Base-by-base conservation (phyloP, 2,797 vertebrate species). In the Onychomys torridus region DNA sequence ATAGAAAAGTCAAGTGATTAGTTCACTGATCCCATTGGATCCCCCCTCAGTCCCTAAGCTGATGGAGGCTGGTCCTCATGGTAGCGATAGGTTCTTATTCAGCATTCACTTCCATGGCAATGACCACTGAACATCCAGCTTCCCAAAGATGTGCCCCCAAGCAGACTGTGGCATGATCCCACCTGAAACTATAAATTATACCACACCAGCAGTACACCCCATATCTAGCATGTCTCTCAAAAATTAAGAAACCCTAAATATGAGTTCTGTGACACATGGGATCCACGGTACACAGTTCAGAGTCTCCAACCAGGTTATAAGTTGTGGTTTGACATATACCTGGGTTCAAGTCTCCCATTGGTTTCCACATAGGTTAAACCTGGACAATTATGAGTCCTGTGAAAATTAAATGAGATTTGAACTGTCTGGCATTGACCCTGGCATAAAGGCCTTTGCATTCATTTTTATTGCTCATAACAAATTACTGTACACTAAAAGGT, bases 401-500 rank as follows among this genome's bases (percentile, higher is more conserved):
- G 46, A 78, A 94, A 81, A 89, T 52, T 76, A 84, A 93, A 96
- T 19, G 11, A 69, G 29, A 76, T 43, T 91, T 55, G 63, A 63
- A 91, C 81, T 52, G 9, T 49, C 49, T 61, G 57, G 17, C 7
- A 1, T 34, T 65, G 63, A 13, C 34, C 16, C 29, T 17, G 73
- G 37, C 32, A 27, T 19, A 73, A n/a, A 88, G 52, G 9, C 1
- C 32, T 81, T 59, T 34, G 37, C 14, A 12, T 43, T 83, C 25
- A 34, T 76, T 90, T 85, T 79, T 90, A 21, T 52, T 67, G 46
- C 43, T 55, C 37, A 32, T 84, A 81, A 84, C 88, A 82, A 83
- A 27, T 16, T 17, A 21, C 6, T 8, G 16, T 19, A 73, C 46
- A 59, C 23, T 5, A 16, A 88, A 89, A 71, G 43, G 23, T 32